Base-by-base conservation (phyloP, 2,888 invertebrate species). In the Pristionchus mayeri region DNA sequence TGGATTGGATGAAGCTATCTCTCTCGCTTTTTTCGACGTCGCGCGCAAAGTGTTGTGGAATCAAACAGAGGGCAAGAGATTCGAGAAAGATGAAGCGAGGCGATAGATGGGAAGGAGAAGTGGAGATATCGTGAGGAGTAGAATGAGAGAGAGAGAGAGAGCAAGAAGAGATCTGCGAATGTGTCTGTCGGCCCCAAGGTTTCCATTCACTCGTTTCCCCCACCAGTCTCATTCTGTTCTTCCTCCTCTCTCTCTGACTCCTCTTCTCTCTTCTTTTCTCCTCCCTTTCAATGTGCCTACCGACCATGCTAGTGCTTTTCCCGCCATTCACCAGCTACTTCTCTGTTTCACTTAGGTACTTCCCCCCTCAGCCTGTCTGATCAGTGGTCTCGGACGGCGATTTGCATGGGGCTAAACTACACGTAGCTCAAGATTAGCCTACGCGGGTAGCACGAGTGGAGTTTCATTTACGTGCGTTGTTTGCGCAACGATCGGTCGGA, bases 41-140 rank as follows among this genome's bases (percentile, higher is more conserved):
- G 27, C 34, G 67, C 67, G 67, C 67, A 37, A 67, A 67, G 30
- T 11, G 16, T 18, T 4, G 27, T 18, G 11, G 21, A 67, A 21
- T 67, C 67, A 67, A 67, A 67, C 67, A 67, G 30, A 67, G 54
- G 54, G 54, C 54, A 54, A 37, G 67, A 67, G 67, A 67, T 67
- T 67, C 67, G 67, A 67, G 67, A 67, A 63, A 34, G 54, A 54
- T 63, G 63, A 63, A 63, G 63, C 9, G 67, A 67, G 18, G 27
- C 27, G 60, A 60, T 67, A 44, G 44, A 44, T 44, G 44, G 44
- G 44, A 44, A 44, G 44, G 44, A 13, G 48, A 76, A n/a, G 44
- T n/a, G n/a, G n/a, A n/a, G 44, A 76, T 44, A 63, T 24, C 6
- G 24, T 4, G 27, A 63, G 34, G 27, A 57, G 57, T 21, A 21